Evolutionary conservation across 1,140 invertebrate species (phyloP).

Genomic region (Zaprionus davidi): DNA sequence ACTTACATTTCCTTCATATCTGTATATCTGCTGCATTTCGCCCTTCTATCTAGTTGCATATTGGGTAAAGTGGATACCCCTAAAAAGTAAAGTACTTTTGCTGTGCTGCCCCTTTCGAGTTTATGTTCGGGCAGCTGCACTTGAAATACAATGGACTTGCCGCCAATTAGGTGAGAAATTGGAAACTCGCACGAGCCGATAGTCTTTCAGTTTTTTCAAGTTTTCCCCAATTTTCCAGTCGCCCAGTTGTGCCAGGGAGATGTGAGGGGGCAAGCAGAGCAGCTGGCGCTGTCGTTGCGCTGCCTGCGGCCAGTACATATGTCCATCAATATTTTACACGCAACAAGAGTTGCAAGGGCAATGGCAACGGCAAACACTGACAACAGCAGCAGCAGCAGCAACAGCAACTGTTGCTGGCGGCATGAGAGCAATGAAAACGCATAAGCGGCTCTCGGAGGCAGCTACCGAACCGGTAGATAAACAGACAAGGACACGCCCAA

Average conservation of each 20-base stretch:
- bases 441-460: conserved; percentile 59
- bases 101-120: neutral
- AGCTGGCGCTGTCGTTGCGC: conserved; percentile 44
- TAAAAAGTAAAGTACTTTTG: neutral
- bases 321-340: conserved; percentile 61
- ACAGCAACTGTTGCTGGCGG: conserved; percentile 36
- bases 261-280: neutral
- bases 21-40: too few relatives aligned
- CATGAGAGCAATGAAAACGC: conserved; percentile 56
- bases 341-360: conserved; percentile 50
- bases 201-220: conserved; percentile 15
- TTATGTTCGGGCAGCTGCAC: neutral
- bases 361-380: neutral
- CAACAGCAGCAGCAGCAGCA: conserved; percentile 26
- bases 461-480: conserved; percentile 54
- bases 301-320: conserved; percentile 57
- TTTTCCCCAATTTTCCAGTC: neutral
- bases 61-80: neutral
- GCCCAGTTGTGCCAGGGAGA: too few relatives aligned
- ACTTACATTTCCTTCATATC: too few relatives aligned
- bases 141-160: conserved; percentile 52
- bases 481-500: conserved; percentile 53
- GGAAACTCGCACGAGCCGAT: conserved; percentile 39
- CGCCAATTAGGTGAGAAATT: conserved; percentile 67
- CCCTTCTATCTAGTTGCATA: neutral